A percentile compares a stretch with the other conserved stretches of the same genome.
Conservation (phyloP, 2,113 vertebrate genomes). For the Hucho hucho region DNA sequence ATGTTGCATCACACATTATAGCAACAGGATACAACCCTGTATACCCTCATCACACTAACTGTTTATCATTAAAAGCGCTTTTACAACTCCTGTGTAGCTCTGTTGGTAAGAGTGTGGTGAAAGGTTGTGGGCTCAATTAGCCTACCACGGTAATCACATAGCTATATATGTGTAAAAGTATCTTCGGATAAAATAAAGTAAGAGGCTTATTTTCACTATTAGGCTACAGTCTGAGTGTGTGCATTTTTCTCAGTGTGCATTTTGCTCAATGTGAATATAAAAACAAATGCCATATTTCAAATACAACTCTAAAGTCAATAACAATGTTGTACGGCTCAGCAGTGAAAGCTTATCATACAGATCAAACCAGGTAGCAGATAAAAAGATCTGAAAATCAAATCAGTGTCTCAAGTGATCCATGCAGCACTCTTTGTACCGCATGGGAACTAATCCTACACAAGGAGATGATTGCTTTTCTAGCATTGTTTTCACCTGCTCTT, state of each 20-base stretch:
- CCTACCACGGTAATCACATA: too few species aligned
- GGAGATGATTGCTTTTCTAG: constrained; percentile 41
- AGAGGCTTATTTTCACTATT: background rate
- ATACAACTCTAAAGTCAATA: constrained; percentile 22
- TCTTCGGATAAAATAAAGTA: too few species aligned
- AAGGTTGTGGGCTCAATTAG: too few species aligned
- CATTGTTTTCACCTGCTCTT: constrained; percentile 42
- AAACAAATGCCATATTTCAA: background rate
- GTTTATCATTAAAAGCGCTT: background rate
- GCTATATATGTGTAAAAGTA: too few species aligned
- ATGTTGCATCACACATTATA: background rate
- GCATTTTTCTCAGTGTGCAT: too few species aligned
- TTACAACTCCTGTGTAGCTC: too few species aligned
- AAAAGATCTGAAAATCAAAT: constrained; percentile 29
- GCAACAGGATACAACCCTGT: background rate
- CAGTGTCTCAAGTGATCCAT: constrained; percentile 24
- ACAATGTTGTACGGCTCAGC: constrained; percentile 1
- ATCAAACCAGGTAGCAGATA: constrained; percentile 33
- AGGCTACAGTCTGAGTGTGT: background rate
- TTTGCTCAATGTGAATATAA: background rate
- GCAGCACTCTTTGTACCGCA: constrained; percentile 24
- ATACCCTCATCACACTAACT: background rate
- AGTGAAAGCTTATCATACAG: constrained; percentile 24
- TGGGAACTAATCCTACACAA: constrained; percentile 23
- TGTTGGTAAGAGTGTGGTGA: too few species aligned